phyloP scores from a whole-genome alignment of 2,797 vertebrate genomes.

The Pagetopsis macropterus region DNA sequence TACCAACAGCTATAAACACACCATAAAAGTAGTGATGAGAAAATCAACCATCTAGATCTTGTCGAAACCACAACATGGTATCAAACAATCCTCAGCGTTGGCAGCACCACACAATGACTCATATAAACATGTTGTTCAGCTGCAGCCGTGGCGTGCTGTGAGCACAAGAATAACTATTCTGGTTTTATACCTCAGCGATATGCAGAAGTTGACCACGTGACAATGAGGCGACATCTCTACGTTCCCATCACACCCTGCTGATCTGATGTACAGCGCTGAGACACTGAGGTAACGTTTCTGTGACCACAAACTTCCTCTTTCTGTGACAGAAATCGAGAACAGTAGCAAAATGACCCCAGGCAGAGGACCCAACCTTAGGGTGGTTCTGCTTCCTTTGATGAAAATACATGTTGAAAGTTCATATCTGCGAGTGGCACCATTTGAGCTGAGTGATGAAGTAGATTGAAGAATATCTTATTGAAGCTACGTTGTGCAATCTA shows the following conservation, averaged over 20 bases:
- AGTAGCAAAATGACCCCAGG: slow-evolving; percentile 58
- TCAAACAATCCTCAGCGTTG: not conserved
- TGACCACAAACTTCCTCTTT: slow-evolving; percentile 81
- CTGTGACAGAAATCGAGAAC: slow-evolving; percentile 51
- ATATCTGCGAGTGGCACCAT: slow-evolving; percentile 9
- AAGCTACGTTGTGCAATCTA: not conserved
- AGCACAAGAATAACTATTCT: slow-evolving; percentile 78
- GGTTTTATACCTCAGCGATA: slow-evolving; percentile 78
- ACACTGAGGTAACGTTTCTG: slow-evolving; percentile 59
- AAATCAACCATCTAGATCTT: not conserved
- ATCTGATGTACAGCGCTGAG: slow-evolving; percentile 31
- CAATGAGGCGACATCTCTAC: slow-evolving; percentile 45
- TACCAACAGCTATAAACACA: too few relatives aligned
- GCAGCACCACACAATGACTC: not conserved
- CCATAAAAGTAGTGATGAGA: not conserved
- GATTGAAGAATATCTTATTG: not conserved
- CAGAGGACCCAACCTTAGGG: slow-evolving; percentile 47
- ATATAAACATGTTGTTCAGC: slow-evolving; percentile 26
- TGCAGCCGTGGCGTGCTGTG: slow-evolving; percentile 20
- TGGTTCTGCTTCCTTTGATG: slow-evolving; percentile 75
- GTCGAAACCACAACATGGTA: not conserved
- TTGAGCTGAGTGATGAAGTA: slow-evolving; percentile 11
- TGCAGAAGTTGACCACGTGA: slow-evolving; percentile 80
- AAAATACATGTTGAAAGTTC: slow-evolving; percentile 28
- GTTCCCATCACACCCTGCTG: slow-evolving; percentile 76